A percentile compares a stretch with the other conserved stretches of the same genome.
Conservation (phyloP, 2,113 vertebrate genomes). For the Indicator maculatus region DNA sequence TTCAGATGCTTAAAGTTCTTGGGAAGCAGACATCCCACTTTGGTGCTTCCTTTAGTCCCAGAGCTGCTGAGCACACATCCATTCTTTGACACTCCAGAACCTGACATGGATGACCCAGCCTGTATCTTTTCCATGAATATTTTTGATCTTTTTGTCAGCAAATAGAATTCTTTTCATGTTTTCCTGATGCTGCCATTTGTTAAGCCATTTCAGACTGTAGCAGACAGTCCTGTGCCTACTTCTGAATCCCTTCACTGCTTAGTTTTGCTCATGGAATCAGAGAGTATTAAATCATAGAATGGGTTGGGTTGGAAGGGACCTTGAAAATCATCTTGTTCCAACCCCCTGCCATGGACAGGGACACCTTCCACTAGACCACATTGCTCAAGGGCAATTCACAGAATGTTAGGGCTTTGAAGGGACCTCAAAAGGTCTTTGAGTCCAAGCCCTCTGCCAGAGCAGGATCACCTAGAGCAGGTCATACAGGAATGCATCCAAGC, state of each 20-base stretch:
- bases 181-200: not conserved
- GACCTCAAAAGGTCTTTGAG: too few species aligned
- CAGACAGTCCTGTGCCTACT: not conserved
- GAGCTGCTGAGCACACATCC: constrained; percentile 96
- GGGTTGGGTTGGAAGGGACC: too few species aligned
- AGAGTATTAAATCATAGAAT: too few species aligned
- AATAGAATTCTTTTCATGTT: not conserved
- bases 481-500: too few species aligned
- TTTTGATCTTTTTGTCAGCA: not conserved
- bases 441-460: too few species aligned
- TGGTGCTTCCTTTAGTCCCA: constrained; percentile 94
- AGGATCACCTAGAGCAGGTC: too few species aligned
- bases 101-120: constrained; percentile 97
- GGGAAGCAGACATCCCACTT: constrained; percentile 90
- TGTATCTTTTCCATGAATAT: constrained; percentile 85
- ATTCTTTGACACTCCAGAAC: constrained; percentile 96
- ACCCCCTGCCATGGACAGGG: too few species aligned
- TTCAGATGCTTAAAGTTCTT: constrained; percentile 94
- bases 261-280: not conserved
- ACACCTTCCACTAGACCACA: too few species aligned
- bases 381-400: too few species aligned
- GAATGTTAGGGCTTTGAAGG: too few species aligned
- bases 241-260: not conserved
- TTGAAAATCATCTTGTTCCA: too few species aligned
- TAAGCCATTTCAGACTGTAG: not conserved